Evolutionary conservation across 92 coral and sea anemone genomes (phyloP).

Genomic region (Pocillopora meandrina): DNA sequence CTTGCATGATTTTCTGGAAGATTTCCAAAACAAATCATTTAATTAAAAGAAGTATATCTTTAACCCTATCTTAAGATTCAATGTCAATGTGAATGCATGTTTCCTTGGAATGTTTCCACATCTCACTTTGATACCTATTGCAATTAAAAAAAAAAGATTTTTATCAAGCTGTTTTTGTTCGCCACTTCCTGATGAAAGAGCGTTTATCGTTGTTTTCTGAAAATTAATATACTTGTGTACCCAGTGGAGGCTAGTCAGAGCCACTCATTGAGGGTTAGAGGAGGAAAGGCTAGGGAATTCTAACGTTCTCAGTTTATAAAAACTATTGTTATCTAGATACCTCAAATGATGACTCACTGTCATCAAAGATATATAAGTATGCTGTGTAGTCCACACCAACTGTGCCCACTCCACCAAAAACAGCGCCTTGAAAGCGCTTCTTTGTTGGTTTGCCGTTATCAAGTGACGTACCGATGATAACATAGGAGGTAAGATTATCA

Average conservation of each 20-base stretch:
- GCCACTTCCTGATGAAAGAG: too few species aligned
- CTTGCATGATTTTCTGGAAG: constrained; percentile 55
- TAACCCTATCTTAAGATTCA: background rate
- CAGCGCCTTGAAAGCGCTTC: constrained; percentile 76
- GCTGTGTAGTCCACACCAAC: constrained; percentile 43
- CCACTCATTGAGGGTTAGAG: too few species aligned
- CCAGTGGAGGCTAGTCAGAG: too few species aligned
- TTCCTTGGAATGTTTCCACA: too few species aligned
- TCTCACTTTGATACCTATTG: too few species aligned
- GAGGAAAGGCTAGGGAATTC: too few species aligned
- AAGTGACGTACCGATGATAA: constrained; percentile 51
- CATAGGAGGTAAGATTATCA: constrained; percentile 41
- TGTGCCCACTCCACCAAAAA: constrained; percentile 63
- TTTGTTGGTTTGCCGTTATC: constrained; percentile 33
- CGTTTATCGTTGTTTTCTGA: too few species aligned
- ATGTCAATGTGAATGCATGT: too few species aligned
- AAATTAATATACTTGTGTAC: too few species aligned
- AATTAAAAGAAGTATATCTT: background rate
- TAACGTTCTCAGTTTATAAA: background rate
- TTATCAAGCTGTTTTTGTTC: too few species aligned
- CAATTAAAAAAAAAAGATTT: too few species aligned
- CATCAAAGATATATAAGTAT: constrained; percentile 65
- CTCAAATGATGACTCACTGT: constrained; percentile 72
- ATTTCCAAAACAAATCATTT: background rate
- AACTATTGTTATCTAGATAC: constrained; percentile 20